Base-by-base conservation (phyloP, 1,140 invertebrate species). In the Zaprionus capensis region DNA sequence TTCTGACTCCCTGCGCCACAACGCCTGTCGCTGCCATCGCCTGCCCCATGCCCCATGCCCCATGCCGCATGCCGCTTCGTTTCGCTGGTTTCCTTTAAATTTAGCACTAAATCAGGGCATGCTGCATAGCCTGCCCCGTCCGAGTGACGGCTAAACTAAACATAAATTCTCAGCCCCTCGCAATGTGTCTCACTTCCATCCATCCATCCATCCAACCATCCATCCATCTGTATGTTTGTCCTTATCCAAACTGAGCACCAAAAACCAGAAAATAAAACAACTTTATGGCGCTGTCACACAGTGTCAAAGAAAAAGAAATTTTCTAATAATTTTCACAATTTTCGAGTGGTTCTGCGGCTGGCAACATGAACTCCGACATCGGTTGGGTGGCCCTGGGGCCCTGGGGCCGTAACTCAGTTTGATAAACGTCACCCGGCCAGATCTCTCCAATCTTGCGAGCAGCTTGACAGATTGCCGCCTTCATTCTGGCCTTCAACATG, bases 41-140 rank as follows among this genome's bases (percentile, higher is more conserved):
- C 44, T 41, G 17, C 22, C 44, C 9, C 44, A 17, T n/a, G 20
- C 22, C 46, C 6, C 46, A 9, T 15, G 56, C 34, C 62, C 9
- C 31, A 34, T 9, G 31, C 31, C 31, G 7, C 31, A 31, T 31
- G 55, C 28, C 34, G 20, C 36, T 24, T 38, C 59, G 41, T 53
- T 65, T 61, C 55, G 64, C 46, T 73, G 20, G 17, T 11, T 68
- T 79, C 64, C 69, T 87, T 90, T 90, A 91, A 91, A 91, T 91
- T 91, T 91, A 91, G 88, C 88, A 90, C 79, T 85, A 91, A 91
- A 91, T 91, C 88, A 91, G 88, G 88, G 88, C 88, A 91, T 85
- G 85, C 80, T 72, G 71, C 53, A 77, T n/a, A 15, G 15, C 15
- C 41, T 46, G 41, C 41, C n/a, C 41, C 41, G 6, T 46, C 74